Conservation (phyloP, 2,113 vertebrate species). For the Calonectris borealis region DNA sequence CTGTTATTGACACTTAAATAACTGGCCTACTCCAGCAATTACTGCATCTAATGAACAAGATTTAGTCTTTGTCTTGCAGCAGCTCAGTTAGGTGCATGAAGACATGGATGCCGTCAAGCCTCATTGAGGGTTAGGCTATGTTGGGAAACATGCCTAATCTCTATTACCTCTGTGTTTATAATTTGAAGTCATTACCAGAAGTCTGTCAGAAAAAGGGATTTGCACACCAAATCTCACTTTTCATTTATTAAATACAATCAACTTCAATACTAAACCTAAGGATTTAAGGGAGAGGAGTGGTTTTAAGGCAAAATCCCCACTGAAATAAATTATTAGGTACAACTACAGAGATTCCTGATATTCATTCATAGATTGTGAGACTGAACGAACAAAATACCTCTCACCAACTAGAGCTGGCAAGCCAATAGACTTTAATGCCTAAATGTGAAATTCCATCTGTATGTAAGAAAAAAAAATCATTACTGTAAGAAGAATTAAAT, state of each 20-base stretch:
- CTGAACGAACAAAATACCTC: background rate
- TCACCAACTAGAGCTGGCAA: background rate
- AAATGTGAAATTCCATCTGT: background rate
- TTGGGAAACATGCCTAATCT: background rate
- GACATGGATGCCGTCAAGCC: rapidly evolving
- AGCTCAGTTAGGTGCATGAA: background rate
- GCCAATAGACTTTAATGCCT: background rate
- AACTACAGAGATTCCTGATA: background rate
- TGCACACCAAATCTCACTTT: background rate
- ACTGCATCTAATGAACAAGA: background rate
- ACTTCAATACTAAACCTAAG: background rate
- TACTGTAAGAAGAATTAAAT: background rate
- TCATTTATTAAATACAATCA: background rate
- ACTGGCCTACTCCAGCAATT: background rate
- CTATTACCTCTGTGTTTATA: background rate
- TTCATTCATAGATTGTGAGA: background rate
- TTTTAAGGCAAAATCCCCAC: background rate
- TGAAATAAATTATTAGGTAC: background rate
- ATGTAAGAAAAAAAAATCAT: background rate
- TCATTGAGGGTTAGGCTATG: background rate
- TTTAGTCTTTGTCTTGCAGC: background rate
- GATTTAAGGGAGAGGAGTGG: background rate
- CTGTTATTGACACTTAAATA: background rate
- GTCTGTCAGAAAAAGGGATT: background rate
- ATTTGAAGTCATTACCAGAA: background rate